phyloP scores from a whole-genome alignment of 1,140 invertebrate genomes.

The Drosophila teissieri region DNA sequence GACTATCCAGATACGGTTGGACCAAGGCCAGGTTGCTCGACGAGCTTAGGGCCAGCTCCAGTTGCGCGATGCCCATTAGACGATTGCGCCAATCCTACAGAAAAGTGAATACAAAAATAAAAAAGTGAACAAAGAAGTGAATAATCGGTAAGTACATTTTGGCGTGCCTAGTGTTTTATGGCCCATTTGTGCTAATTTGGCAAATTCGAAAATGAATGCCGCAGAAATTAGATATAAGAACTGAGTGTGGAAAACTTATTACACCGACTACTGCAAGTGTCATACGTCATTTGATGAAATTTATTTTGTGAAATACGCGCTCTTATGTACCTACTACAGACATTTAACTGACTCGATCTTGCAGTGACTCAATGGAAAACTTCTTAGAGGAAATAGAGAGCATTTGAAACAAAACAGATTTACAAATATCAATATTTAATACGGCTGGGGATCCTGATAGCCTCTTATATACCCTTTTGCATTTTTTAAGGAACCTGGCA shows the following conservation, averaged over 20 bases:
- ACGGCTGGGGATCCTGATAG: too few species aligned
- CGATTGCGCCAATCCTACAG: conserved; percentile 86
- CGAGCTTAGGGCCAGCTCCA: conserved; percentile 86
- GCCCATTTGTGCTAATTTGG: conserved; percentile 19
- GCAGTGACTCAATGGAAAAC: not conserved
- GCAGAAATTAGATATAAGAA: conserved; percentile 10
- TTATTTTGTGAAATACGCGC: not conserved
- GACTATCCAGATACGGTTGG: conserved; percentile 87
- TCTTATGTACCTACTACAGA: too few species aligned
- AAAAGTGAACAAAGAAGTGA: not conserved
- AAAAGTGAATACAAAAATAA: not conserved
- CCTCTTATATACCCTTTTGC: too few species aligned
- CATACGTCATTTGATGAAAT: not conserved
- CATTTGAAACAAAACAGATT: too few species aligned
- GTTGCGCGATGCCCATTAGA: conserved; percentile 86
- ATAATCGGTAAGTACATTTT: conserved; percentile 23
- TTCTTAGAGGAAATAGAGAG: not conserved
- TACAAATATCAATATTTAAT: too few species aligned
- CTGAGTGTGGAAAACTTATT: not conserved
- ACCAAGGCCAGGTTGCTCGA: conserved; percentile 86
- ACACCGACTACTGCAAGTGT: not conserved
- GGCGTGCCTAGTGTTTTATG: conserved; percentile 31
- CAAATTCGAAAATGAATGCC: conserved; percentile 23
- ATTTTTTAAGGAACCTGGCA: too few species aligned
- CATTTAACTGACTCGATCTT: not conserved